phyloP scores from a whole-genome alignment of 2,113 vertebrate species.

The Piaya cayana region DNA sequence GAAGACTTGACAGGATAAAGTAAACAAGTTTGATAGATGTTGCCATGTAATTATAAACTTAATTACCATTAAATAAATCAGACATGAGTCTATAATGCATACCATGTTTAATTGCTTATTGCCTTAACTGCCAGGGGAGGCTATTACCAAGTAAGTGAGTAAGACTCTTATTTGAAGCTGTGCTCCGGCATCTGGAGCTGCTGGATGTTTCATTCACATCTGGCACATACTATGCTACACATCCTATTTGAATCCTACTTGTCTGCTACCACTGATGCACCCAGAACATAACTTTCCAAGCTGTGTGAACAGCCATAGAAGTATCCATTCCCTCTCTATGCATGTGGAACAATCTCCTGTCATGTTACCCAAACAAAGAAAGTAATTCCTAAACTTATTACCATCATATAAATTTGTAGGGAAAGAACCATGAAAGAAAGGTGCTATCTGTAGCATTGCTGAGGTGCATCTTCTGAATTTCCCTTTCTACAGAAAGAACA shows the following conservation, averaged over 20 bases:
- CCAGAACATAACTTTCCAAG: background rate
- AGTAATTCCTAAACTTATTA: background rate
- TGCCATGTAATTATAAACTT: slow-evolving; percentile 59
- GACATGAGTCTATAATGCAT: background rate
- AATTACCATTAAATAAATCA: slow-evolving; percentile 68
- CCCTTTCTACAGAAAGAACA: background rate
- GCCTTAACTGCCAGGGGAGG: background rate
- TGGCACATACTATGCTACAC: background rate
- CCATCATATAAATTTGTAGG: background rate
- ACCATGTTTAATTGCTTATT: background rate
- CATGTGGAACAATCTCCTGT: background rate
- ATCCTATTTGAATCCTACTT: background rate
- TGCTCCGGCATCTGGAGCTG: background rate
- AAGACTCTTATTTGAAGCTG: background rate
- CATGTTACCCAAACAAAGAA: background rate
- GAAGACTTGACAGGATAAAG: slow-evolving; percentile 43
- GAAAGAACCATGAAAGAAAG: background rate
- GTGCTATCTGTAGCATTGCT: background rate
- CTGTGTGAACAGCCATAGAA: background rate
- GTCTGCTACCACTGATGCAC: background rate
- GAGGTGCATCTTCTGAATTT: background rate
- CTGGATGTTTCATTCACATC: background rate
- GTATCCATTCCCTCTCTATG: background rate
- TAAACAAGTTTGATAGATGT: slow-evolving; percentile 37
- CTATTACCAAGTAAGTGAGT: background rate